Evolutionary conservation across 2,113 vertebrate genomes (phyloP).

Genomic region (Cyprinodon brontotheroides): DNA sequence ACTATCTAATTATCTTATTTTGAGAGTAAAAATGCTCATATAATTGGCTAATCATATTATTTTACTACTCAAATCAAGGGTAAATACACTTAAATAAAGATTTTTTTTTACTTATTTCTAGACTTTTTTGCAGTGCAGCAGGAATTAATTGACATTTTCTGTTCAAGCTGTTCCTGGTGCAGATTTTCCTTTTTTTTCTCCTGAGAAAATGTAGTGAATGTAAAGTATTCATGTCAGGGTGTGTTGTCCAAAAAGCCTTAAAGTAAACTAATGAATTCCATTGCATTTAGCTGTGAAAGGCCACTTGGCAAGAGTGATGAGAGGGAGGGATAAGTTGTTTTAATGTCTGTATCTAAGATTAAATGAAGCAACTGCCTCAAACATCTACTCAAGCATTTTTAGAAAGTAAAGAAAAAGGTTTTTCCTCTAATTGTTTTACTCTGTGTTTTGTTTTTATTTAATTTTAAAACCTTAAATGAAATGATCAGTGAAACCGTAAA

Average conservation of each 20-base stretch:
- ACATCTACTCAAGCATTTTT: background rate
- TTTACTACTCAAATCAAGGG: too few relatives aligned
- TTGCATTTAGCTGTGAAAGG: constrained; percentile 7
- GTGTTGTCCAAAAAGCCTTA: constrained; percentile 8
- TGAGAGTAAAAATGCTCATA: too few relatives aligned
- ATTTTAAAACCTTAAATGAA: background rate
- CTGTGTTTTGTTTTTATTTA: background rate
- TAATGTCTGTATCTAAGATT: background rate
- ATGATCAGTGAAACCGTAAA: background rate
- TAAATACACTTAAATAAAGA: too few relatives aligned
- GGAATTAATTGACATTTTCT: background rate
- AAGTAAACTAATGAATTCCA: constrained; percentile 37
- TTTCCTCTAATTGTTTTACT: background rate
- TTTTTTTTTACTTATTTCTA: too few relatives aligned
- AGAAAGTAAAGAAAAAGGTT: background rate
- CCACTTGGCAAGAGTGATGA: background rate
- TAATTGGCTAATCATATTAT: too few relatives aligned
- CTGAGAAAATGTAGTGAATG: background rate
- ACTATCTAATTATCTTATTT: too few relatives aligned
- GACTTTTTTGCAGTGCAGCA: too few relatives aligned
- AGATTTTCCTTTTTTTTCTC: background rate
- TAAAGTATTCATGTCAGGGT: constrained; percentile 7
- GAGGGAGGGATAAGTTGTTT: constrained; percentile 11
- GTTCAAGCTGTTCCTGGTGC: background rate
- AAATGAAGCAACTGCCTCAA: background rate